Evolutionary conservation across 2,888 invertebrate genomes (phyloP), one percentile per base, ranked within the genome.

Genomic region (Mechanitis messenoides): DNA sequence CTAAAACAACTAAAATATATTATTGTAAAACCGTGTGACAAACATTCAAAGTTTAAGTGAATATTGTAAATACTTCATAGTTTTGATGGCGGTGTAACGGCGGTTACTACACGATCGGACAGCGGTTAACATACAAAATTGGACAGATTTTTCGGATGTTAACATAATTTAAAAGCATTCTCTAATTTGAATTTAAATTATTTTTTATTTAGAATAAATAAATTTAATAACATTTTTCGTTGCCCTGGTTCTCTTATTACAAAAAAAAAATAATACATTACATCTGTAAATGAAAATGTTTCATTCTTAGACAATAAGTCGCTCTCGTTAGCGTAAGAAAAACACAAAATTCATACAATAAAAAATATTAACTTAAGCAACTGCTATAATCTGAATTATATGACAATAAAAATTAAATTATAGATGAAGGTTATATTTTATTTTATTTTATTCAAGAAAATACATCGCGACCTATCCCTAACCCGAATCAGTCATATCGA

Each of bases 41-140:
- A 62, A 59, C 56, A 55, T 20, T 9, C 42, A 20, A 58, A 61
- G 42, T 62, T 59, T 11, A 38, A 38, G 47, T 28, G n/a, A 53
- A 45, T 62, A 56, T 62, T 58, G 59, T n/a, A 62, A 62, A 59
- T 62, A 62, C 56, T 62, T 62, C 53, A 62, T 59, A 62, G 58
- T 62, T 53, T n/a, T 59, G 62, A 62, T 55, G 59, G 28, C 45
- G 62, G 62, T 62, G 35, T 7, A 58, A 59, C 62, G 59, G 62
- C 61, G 61, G 58, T 33, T 50, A 31, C 31, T 31, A 20, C 20
- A 28, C 5, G 38, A 20, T 28, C 11, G 11, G 45, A 33, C 45
- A 6, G 38, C 45, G 42, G 6, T 7, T 42, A 42, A 5, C 2
- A 42, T 11, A 42, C 42, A 38, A 38, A 7, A 38, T 7, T 7